These are phyloP conservation scores for Pelochelys cantorii DNA, from an alignment of 2,797 vertebrate species.

Conservation along the genomic window DNA sequence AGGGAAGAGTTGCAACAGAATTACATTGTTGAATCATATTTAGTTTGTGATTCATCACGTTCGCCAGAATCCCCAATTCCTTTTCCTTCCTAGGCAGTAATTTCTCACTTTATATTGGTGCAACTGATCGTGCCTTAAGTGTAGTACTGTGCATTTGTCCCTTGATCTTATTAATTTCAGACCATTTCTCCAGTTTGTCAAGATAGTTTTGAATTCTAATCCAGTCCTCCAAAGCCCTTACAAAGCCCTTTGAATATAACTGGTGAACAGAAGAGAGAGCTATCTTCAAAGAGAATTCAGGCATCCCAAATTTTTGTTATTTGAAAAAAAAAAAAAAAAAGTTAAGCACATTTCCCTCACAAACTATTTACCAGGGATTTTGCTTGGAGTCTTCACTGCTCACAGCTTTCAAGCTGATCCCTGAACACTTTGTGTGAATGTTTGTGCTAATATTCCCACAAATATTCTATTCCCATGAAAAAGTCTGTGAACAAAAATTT, in stretches of 20 bases:
- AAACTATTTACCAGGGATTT: not conserved
- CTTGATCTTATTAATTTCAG: too few species aligned
- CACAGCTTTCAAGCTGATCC: not conserved
- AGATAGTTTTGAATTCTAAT: too few species aligned
- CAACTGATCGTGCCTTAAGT: too few species aligned
- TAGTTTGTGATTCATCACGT: too few species aligned
- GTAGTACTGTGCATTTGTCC: too few species aligned
- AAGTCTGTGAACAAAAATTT: not conserved
- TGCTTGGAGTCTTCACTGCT: not conserved
- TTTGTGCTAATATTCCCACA: not conserved
- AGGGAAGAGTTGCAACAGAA: too few species aligned
- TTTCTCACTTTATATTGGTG: too few species aligned
- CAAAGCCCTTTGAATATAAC: not conserved
- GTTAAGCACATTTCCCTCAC: not conserved
- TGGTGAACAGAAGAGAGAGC: too few species aligned
- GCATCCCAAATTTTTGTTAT: not conserved
- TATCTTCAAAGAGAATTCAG: not conserved
- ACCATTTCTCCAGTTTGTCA: too few species aligned
- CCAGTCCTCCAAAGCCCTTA: not conserved
- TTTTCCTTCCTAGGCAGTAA: too few species aligned
- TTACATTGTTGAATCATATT: too few species aligned
- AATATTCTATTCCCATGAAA: not conserved
- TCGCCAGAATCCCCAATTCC: too few species aligned
- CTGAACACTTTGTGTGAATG: not conserved
- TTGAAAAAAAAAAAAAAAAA: not conserved